Evolutionary conservation across 23 tunicate genomes (phyloP), one percentile per base, ranked within the genome.

Genomic region (Trididemnum clinides): DNA sequence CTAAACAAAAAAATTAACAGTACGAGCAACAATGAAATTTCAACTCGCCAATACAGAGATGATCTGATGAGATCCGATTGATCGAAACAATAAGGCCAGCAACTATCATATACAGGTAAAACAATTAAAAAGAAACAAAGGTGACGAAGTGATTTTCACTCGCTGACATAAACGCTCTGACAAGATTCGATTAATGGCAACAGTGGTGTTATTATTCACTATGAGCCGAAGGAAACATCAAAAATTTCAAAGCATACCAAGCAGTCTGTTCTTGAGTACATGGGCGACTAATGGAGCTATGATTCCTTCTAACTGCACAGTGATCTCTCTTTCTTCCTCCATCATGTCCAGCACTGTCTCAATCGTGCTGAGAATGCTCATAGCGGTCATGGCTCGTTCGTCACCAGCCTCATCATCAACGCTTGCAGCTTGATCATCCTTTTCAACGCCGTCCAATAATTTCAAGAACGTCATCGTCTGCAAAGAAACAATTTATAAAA

Each of bases 341-440:
- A 89, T 93, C 83, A 91, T 86, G 31, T 97, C 99, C 22, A 97
- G 86, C 0, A 97, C 88, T 6, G 97, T 97, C 39, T 97, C 99
- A 28, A 97, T 88, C 20, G 99, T 90, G 44, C 76, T 88, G 5
- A 97, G 92, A 33, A 97, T 80, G 33, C 99, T 92, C 90, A 92
- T 90, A 15, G 99, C 99, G 5, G 97, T 81, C 27, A 92, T 86
- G 0, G 95, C 88, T 70, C 84, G 91, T 58, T 97, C 91, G 26
- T 80, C 84, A 21, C 38, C 38, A 64, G 81, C 91, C 6, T 87
- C 99, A 31, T 88, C 93, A 23, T 91, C 96, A 28, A 63, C 88
- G 26, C 57, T 50, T 4, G 65, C 83, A 0, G 88, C 87, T 77
- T 88, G 90, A 72, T 97, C 91, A 23, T 69, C 64, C 22, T 57